phyloP scores from a whole-genome alignment of 2,888 invertebrate genomes.

The Hemithea aestivaria region DNA sequence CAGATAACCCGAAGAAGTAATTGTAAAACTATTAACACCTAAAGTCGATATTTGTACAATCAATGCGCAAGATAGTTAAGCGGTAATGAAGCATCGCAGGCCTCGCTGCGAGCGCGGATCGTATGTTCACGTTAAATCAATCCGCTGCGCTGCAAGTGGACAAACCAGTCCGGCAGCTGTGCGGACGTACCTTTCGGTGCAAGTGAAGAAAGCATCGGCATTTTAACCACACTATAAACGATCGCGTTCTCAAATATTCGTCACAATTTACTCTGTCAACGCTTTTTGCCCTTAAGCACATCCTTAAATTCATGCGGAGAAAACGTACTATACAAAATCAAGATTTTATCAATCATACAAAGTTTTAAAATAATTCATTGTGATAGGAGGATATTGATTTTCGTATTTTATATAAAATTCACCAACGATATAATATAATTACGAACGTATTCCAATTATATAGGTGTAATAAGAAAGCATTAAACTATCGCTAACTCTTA shows the following conservation, averaged over 20 bases:
- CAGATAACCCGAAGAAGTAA: constrained; percentile 2
- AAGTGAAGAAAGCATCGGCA: constrained; percentile 49
- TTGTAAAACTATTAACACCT: constrained; percentile 12
- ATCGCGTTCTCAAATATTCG: constrained; percentile 1
- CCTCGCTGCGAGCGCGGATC: constrained; percentile 56
- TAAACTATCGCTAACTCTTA: constrained; percentile 18
- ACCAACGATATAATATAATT: too few species aligned
- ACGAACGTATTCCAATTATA: too few species aligned
- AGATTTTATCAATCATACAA: too few species aligned
- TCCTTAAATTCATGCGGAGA: too few species aligned
- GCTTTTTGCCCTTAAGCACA: too few species aligned
- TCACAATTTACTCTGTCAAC: too few species aligned
- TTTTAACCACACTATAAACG: background rate
- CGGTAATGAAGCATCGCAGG: constrained; percentile 60
- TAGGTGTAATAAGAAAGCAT: too few species aligned
- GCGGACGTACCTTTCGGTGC: constrained; percentile 53
- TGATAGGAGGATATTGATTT: too few species aligned
- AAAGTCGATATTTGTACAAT: constrained; percentile 27
- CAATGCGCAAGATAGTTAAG: constrained; percentile 45
- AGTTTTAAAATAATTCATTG: too few species aligned
- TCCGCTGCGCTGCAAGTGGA: constrained; percentile 72
- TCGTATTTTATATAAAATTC: too few species aligned
- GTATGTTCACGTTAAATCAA: constrained; percentile 75
- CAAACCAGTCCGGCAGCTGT: constrained; percentile 77
- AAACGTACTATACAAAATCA: too few species aligned